Base-by-base conservation (phyloP, 2,888 invertebrate species). In the Gnatocerus cornutus region DNA sequence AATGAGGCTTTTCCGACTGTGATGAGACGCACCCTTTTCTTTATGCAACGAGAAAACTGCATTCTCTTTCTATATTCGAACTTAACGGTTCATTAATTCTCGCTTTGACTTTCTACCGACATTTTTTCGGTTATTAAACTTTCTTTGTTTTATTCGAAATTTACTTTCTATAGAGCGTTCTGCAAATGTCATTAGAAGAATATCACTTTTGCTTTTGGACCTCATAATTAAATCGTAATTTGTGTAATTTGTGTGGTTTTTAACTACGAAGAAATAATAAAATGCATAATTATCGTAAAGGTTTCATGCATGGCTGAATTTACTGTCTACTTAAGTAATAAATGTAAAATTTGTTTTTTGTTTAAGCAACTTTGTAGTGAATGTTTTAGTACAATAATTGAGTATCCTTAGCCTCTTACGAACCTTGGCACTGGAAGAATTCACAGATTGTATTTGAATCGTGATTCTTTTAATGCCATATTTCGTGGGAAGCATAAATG, bases 401-500 rank as follows among this genome's bases (percentile, higher is more conserved):
- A n/a, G n/a, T n/a, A n/a, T n/a, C n/a, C n/a, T 46, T 27, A 10
- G 61, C 79, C 78, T 77, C 78, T 74, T 80, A 80, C 81, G 84
- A 79, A 86, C 84, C 89, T 89, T 89, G 89, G 89, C 89, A 89
- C 89, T 89, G 89, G 88, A 89, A 89, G 89, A 89, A 89, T 89
- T 89, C 89, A 89, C 89, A 89, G 89, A 89, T 88, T 85, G 84
- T 82, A 81, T 83, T 83, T 80, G 84, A 86, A 87, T 89, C 89
- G 89, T 89, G 89, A 87, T 86, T 89, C 88, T 88, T 87, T 87
- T 88, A 87, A 88, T 89, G 89, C 88, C 89, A 89, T 88, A 88
- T 87, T 87, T 85, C 84, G 86, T 86, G 85, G 74, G 75, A 72
- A 76, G 68, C 43, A 41, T 29, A 30, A 6, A 52, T 50, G 41